A percentile compares a stretch with the other conserved stretches of the same genome.
Conservation (phyloP, 2,797 vertebrate species). For the Alectoris magna region DNA sequence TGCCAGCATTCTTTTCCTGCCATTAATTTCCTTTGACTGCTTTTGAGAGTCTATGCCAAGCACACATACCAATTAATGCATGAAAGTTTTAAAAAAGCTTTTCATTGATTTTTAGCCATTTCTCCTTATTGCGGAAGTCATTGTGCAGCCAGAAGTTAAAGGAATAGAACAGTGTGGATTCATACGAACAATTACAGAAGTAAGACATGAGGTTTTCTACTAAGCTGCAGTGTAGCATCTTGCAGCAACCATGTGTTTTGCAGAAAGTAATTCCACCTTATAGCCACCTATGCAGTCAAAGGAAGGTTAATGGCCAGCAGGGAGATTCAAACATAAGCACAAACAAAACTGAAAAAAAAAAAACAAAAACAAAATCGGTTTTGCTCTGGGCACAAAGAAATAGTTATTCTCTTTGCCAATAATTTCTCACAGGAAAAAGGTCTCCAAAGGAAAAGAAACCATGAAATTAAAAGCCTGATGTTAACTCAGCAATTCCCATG, state of each 20-base stretch:
- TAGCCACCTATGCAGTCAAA: neutral
- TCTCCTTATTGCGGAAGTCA: conserved; percentile 44
- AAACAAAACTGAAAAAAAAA: neutral
- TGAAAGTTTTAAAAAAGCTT: conserved; percentile 47
- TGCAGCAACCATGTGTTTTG: neutral
- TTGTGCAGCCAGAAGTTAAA: conserved; percentile 19
- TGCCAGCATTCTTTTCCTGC: neutral
- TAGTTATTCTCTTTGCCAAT: neutral
- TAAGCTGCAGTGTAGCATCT: conserved; percentile 29
- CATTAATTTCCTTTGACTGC: conserved; percentile 32
- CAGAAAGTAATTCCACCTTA: neutral
- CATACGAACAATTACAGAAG: conserved; percentile 13
- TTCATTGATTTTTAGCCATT: conserved; percentile 61
- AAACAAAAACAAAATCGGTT: neutral
- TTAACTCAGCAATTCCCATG: neutral
- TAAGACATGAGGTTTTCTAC: conserved; percentile 37
- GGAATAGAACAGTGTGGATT: neutral
- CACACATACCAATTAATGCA: neutral
- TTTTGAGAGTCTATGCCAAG: conserved; percentile 36
- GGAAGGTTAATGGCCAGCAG: neutral
- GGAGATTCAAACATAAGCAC: neutral
- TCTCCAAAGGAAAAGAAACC: neutral
- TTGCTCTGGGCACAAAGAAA: neutral
- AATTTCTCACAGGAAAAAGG: neutral
- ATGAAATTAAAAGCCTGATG: neutral